Evolutionary conservation across 2,797 vertebrate genomes (phyloP).

Genomic region (Otolemur crassicaudatus): DNA sequence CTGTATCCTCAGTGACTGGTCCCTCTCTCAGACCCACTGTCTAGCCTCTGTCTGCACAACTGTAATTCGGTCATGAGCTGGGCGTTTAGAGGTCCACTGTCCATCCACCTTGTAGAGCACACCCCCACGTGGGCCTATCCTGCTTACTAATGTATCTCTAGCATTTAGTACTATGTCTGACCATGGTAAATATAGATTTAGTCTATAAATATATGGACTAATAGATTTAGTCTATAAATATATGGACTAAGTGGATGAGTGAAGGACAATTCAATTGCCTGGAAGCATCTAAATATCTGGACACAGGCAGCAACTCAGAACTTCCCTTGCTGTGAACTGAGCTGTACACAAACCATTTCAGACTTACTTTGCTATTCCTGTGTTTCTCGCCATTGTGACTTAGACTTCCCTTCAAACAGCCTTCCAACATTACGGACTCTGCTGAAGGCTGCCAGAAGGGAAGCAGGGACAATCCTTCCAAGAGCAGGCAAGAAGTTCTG

Average conservation of each 20-base stretch:
- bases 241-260: background rate
- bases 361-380: background rate
- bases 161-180: background rate
- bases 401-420: conserved; percentile 48
- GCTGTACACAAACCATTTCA: background rate
- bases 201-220: background rate
- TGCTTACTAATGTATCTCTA: background rate
- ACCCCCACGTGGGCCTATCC: too few species aligned
- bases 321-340: background rate
- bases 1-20: background rate
- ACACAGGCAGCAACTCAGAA: background rate
- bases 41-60: background rate
- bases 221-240: background rate
- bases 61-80: background rate
- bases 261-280: background rate
- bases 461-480: conserved; percentile 23
- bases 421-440: background rate
- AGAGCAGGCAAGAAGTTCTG: background rate
- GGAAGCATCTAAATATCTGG: background rate
- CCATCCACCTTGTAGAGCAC: background rate
- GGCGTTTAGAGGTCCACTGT: background rate
- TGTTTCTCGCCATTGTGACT: conserved; percentile 31
- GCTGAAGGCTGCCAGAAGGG: conserved; percentile 46
- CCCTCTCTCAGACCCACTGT: background rate
- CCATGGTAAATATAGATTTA: background rate